A percentile compares a stretch with the other conserved stretches of the same genome.
Conservation (phyloP, 2,888 invertebrate species). For the Protophormia terraenovae region DNA sequence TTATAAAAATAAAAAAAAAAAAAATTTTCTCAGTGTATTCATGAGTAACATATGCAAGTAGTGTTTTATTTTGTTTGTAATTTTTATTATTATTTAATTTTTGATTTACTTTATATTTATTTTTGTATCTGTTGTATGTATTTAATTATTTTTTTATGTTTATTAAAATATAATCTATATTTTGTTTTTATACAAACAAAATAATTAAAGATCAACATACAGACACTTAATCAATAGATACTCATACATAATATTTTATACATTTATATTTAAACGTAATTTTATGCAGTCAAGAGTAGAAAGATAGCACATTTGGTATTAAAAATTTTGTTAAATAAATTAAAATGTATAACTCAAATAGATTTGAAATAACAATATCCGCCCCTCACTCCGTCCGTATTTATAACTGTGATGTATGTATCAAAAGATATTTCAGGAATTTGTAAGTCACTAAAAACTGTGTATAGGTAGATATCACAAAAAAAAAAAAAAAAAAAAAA, state of each 20-base stretch:
- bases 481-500: too few species aligned
- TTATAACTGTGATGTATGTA: too few species aligned
- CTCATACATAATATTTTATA: background rate
- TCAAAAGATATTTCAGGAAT: too few species aligned
- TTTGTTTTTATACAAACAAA: slow-evolving; percentile 7
- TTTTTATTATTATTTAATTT: slow-evolving; percentile 17
- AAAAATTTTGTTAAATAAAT: too few species aligned
- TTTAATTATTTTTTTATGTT: background rate
- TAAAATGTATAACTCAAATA: too few species aligned
- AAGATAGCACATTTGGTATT: background rate
- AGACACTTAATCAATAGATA: background rate
- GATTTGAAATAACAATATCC: too few species aligned
- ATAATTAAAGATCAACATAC: slow-evolving; percentile 15
- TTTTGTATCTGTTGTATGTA: too few species aligned
- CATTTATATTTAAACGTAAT: background rate
- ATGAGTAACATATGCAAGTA: background rate
- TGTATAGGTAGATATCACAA: too few species aligned
- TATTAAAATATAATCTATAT: background rate
- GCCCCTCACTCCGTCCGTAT: too few species aligned
- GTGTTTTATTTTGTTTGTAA: slow-evolving; percentile 6
- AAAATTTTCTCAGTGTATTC: slow-evolving; percentile 22
- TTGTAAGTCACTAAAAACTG: too few species aligned
- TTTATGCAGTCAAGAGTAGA: background rate
- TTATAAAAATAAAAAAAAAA: background rate
- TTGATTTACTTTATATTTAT: slow-evolving; percentile 16